phyloP scores from a whole-genome alignment of 2,113 vertebrate species.

The Amazona guildingii region DNA sequence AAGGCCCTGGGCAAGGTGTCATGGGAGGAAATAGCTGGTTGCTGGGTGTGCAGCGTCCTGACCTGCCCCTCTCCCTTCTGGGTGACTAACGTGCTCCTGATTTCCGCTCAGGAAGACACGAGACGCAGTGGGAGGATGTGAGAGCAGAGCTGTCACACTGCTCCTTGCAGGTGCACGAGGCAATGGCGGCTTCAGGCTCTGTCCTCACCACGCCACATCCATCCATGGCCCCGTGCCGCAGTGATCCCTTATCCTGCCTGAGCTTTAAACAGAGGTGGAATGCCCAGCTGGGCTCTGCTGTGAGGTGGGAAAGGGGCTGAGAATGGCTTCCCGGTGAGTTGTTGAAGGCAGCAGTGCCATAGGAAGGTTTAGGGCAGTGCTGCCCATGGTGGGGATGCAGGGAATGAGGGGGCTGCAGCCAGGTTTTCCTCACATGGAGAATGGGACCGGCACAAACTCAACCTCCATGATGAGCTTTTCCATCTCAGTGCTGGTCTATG shows the following conservation, averaged over 20 bases:
- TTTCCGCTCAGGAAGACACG: slow-evolving; percentile 34
- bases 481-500: not conserved
- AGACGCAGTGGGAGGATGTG: not conserved
- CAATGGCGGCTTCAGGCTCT: not conserved
- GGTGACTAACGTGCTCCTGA: not conserved
- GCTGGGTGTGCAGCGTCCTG: not conserved
- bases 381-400: not conserved
- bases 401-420: not conserved
- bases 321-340: rapidly evolving
- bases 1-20: slow-evolving; percentile 1
- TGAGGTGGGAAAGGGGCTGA: not conserved
- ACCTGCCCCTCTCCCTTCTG: not conserved
- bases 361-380: not conserved
- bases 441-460: not conserved
- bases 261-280: not conserved
- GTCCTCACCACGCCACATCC: not conserved
- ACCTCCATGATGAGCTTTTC: not conserved
- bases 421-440: not conserved
- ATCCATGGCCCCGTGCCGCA: rapidly evolving
- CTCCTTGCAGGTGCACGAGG: not conserved
- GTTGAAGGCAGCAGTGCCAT: rapidly evolving
- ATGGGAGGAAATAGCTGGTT: slow-evolving; percentile 12
- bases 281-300: rapidly evolving
- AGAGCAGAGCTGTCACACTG: not conserved
- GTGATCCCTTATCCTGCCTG: not conserved